These are phyloP conservation scores for Melieria picta DNA, from an alignment of 2,888 invertebrate species.

Conservation along the genomic window DNA sequence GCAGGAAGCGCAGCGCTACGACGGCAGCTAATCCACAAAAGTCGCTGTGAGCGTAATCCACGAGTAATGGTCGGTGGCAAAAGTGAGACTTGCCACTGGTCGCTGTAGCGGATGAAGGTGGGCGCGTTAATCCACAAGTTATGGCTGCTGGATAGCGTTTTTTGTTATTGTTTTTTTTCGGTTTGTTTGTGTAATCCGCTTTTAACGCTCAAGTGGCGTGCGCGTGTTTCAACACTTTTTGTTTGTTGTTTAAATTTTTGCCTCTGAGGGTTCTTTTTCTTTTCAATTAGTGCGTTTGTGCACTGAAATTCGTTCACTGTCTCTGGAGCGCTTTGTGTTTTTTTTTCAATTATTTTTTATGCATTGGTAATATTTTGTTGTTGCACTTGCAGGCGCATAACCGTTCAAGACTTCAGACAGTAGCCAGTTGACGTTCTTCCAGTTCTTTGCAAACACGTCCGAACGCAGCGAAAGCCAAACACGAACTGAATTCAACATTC, in stretches of 20 bases:
- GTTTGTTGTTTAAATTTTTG: slow-evolving; percentile 33
- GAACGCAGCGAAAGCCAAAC: slow-evolving; percentile 61
- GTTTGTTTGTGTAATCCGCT: neutral
- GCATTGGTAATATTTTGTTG: slow-evolving; percentile 30
- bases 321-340: slow-evolving; percentile 28
- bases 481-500: slow-evolving; percentile 59
- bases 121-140: neutral
- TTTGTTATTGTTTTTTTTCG: slow-evolving; percentile 1
- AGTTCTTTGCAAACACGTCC: slow-evolving; percentile 57
- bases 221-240: slow-evolving; percentile 20
- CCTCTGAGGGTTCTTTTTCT: slow-evolving; percentile 36
- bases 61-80: slow-evolving; percentile 28
- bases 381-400: slow-evolving; percentile 31
- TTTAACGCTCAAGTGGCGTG: neutral
- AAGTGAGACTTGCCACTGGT: neutral
- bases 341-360: slow-evolving; percentile 19
- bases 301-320: slow-evolving; percentile 12
- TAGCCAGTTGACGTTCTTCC: neutral
- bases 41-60: slow-evolving; percentile 41
- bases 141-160: slow-evolving; percentile 15
- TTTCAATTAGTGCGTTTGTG: slow-evolving; percentile 1
- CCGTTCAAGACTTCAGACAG: slow-evolving; percentile 3
- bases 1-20: slow-evolving; percentile 8
- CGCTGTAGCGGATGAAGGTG: slow-evolving; percentile 7
- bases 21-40: slow-evolving; percentile 46